phyloP scores from a whole-genome alignment of 2,888 invertebrate genomes.

The Sussaba pulchella region DNA sequence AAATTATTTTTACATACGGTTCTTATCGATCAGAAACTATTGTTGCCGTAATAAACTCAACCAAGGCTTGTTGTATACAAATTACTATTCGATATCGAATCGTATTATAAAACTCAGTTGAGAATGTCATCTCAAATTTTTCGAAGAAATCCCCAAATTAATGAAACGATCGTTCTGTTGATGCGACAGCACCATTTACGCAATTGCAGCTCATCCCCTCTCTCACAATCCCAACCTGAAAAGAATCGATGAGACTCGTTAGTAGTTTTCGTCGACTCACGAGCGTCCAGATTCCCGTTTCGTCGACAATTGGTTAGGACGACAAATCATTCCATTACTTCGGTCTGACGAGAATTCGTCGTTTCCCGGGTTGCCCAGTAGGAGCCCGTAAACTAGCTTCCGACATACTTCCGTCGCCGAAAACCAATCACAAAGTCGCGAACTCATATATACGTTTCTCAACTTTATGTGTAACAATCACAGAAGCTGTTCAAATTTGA shows the following conservation, averaged over 20 bases:
- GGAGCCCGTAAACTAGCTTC: constrained; percentile 17
- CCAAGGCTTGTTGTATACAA: no score
- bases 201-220: no score
- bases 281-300: constrained; percentile 60
- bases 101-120: no score
- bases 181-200: no score
- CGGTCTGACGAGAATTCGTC: constrained; percentile 36
- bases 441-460: not conserved
- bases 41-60: no score
- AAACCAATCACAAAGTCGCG: not conserved
- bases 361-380: constrained; percentile 23
- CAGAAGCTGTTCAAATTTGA: no score
- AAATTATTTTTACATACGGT: no score
- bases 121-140: no score
- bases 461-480: constrained; percentile 3
- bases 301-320: constrained; percentile 47
- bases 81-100: no score
- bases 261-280: constrained; percentile 57
- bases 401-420: constrained; percentile 3
- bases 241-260: constrained; percentile 62
- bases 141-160: no score
- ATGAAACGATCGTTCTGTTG: no score
- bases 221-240: not conserved
- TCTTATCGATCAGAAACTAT: no score
- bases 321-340: constrained; percentile 61